Percentiles rank a stretch among this genome's conserved stretches.
Evolutionary conservation across 37 sponge, comb jelly and placozoan species (phyloP).

Genomic region (Agelas oroides): DNA sequence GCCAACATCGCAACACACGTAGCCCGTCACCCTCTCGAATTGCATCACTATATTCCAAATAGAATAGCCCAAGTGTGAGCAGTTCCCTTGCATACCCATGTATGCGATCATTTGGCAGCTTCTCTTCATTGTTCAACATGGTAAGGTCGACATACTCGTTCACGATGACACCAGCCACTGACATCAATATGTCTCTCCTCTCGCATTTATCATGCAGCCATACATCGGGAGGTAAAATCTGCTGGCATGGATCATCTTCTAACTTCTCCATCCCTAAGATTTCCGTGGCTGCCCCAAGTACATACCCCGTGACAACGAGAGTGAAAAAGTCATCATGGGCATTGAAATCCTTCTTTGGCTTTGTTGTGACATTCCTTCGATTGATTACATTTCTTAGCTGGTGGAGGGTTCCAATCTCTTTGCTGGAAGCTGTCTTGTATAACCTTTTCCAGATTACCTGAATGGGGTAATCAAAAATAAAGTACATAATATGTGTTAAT

Average conservation of each 20-base stretch:
- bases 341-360: slow-evolving; percentile 9
- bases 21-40: slow-evolving; percentile 47
- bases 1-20: slow-evolving; percentile 35
- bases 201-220: background rate
- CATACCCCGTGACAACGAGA: slow-evolving; percentile 17
- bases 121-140: too few species aligned
- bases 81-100: slow-evolving; percentile 21
- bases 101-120: slow-evolving; percentile 14
- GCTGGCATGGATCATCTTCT: too few species aligned
- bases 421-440: slow-evolving; percentile 13
- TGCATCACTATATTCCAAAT: slow-evolving; percentile 41
- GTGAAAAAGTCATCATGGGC: slow-evolving; percentile 36
- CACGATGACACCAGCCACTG: too few species aligned
- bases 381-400: slow-evolving; percentile 56
- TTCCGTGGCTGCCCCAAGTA: slow-evolving; percentile 45
- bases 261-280: background rate
- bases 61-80: slow-evolving; percentile 27
- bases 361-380: slow-evolving; percentile 36
- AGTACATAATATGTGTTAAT: too few species aligned
- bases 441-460: slow-evolving; percentile 63
- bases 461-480: background rate
- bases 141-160: too few species aligned
- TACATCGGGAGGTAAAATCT: background rate
- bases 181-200: too few species aligned
- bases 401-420: slow-evolving; percentile 42